Evolutionary conservation across 2,113 vertebrate species (phyloP).

Genomic region (Platysteira castanea): DNA sequence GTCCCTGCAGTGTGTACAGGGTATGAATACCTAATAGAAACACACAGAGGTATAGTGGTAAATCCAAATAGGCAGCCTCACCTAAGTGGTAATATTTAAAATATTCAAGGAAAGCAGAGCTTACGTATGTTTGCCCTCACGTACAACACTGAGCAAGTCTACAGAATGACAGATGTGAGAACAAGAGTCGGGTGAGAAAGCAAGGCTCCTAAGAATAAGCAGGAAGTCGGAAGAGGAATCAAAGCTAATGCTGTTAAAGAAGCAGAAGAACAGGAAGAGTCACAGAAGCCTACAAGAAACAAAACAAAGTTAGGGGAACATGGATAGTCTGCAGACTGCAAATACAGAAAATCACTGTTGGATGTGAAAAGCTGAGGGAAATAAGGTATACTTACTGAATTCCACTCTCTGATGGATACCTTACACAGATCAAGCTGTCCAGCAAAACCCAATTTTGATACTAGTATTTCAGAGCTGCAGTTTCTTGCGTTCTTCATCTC

Average conservation of each 20-base stretch:
- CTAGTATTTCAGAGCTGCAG: background rate
- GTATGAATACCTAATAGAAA: background rate
- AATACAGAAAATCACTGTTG: background rate
- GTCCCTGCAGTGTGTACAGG: rapidly evolving
- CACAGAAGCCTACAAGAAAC: background rate
- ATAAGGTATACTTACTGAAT: background rate
- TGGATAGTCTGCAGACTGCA: background rate
- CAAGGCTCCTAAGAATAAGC: background rate
- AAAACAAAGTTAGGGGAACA: background rate
- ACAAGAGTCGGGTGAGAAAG: background rate
- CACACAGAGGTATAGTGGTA: background rate
- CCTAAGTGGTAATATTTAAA: background rate
- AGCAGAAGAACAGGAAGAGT: background rate
- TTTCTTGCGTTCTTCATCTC: background rate
- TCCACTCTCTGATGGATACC: background rate
- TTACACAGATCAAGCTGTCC: background rate
- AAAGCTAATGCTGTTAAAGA: background rate
- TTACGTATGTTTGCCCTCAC: background rate
- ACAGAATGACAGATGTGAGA: background rate
- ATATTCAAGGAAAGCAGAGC: background rate
- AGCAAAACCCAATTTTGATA: background rate
- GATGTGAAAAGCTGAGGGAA: background rate
- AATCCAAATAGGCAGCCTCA: background rate
- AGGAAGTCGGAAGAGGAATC: background rate
- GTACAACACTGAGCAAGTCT: background rate